A percentile compares a stretch with the other conserved stretches of the same genome.
These are phyloP conservation scores for Orchesella flavescens DNA, from an alignment of 2,888 invertebrate genomes.

Conservation along the genomic window DNA sequence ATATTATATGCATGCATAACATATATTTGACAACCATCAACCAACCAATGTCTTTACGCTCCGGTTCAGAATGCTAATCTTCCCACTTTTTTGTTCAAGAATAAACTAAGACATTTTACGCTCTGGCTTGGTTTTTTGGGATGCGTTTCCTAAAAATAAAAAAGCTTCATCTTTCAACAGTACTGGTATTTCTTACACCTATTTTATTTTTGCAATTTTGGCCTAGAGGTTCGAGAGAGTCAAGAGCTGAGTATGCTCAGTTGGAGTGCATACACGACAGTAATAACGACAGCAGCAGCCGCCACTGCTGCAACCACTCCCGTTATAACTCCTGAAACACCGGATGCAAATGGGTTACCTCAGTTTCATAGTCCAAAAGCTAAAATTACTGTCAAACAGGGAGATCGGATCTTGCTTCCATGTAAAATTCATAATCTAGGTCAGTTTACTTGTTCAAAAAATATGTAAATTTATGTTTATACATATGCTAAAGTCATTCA, in stretches of 20 bases:
- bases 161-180: not conserved
- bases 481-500: too few species aligned
- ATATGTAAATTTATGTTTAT: conserved; percentile 7
- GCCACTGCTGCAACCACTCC: conserved; percentile 6
- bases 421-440: conserved; percentile 83
- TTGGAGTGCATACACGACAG: conserved; percentile 36
- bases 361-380: conserved; percentile 69
- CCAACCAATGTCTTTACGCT: too few species aligned
- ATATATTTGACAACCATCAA: too few species aligned
- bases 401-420: conserved; percentile 83
- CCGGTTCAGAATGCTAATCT: too few species aligned
- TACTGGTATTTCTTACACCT: not conserved
- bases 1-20: too few species aligned
- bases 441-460: conserved; percentile 74
- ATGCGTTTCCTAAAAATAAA: too few species aligned
- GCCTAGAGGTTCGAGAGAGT: conserved; percentile 51
- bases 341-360: conserved; percentile 43
- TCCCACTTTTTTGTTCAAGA: conserved; percentile 1
- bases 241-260: conserved; percentile 49
- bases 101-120: not conserved
- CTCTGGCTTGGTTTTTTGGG: too few species aligned
- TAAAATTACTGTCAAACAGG: conserved; percentile 64
- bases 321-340: conserved; percentile 37
- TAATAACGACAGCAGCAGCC: conserved; percentile 10
- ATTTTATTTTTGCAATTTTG: not conserved